phyloP scores from a whole-genome alignment of 2,113 vertebrate species.

The Phylloscopus whistleri region DNA sequence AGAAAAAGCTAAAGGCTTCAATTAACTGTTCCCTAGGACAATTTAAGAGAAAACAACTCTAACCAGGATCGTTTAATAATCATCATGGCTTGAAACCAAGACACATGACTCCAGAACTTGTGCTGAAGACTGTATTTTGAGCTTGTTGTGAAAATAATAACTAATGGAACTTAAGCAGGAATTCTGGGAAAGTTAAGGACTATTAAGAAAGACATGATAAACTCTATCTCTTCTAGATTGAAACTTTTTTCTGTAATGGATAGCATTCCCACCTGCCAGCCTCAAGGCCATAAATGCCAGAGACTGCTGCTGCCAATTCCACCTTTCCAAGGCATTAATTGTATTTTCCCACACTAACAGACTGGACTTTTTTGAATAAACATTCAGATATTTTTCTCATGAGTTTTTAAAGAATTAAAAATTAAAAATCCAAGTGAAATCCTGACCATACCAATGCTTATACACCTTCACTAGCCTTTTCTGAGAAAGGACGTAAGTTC shows the following conservation, averaged over 20 bases:
- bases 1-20: constrained; percentile 14
- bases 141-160: background rate
- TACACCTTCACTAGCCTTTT: background rate
- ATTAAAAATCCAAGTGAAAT: background rate
- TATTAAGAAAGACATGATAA: background rate
- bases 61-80: background rate
- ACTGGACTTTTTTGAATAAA: background rate
- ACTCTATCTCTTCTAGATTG: background rate
- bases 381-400: background rate
- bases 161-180: background rate
- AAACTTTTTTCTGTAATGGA: background rate
- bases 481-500: background rate
- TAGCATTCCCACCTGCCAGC: background rate
- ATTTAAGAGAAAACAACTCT: background rate
- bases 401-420: background rate
- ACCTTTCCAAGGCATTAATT: background rate
- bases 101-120: background rate
- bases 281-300: background rate
- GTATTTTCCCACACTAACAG: background rate
- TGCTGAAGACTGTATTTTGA: background rate
- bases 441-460: background rate
- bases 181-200: background rate
- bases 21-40: background rate
- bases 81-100: background rate
- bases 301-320: background rate